Evolutionary conservation across 2,797 vertebrate species (phyloP), one percentile per base, ranked within the genome.

Genomic region (Adrianichthys oophorus): DNA sequence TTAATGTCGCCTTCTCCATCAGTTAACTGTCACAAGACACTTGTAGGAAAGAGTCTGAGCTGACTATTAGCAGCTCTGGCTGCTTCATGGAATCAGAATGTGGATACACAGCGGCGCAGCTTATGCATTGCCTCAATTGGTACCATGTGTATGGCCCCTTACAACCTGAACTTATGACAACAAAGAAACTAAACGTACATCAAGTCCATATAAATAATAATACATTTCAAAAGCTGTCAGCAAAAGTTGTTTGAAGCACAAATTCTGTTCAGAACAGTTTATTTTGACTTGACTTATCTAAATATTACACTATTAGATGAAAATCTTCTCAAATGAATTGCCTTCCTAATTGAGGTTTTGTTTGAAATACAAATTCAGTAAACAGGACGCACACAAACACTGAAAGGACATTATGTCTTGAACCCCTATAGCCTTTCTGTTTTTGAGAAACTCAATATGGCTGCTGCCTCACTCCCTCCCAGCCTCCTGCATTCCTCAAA

Each of bases 401-500:
- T 59, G 52, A 61, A 74, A 55, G 14, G 26, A 54, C 48, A 56
- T 46, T 62, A 57, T 55, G 26, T 41, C 56, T 62, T 16, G 21
- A 29, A 65, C 52, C 57, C 42, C 64, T 21, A 37, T 5, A 56
- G 44, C 54, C 48, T 54, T 59, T 14, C 5, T 6, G 50, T 78
- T 76, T 72, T 78, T 56, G 49, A 80, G 76, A 80, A 82, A 72
- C 62, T 58, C 72, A 81, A 76, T 77, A 84, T 79, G 74, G 65
- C 74, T 17, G 59, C 72, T 26, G 41, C 45, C 70, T 53, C 44
- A 0, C 56, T 70, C 59, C 50, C 59, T 67, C 76, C 52, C 51
- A 60, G 52, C 63, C 72, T 44, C 12, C 74, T 72, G 79, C 85
- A 89, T 89, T 90, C 90, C 87, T 68, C 59, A 77, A 82, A 81